phyloP scores from a whole-genome alignment of 2,113 vertebrate species.

The Phalacrocorax aristotelis region DNA sequence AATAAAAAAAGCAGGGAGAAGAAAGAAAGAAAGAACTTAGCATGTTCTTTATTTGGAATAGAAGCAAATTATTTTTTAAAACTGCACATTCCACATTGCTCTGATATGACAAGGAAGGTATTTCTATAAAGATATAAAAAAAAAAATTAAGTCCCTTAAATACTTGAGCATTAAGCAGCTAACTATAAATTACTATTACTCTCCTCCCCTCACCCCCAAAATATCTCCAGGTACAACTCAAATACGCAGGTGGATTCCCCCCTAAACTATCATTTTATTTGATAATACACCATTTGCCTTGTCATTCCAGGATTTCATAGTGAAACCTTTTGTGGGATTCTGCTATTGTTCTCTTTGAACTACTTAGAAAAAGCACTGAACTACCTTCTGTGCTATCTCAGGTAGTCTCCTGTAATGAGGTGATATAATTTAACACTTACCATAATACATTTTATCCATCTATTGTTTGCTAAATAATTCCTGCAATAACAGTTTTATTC shows the following conservation, averaged over 20 bases:
- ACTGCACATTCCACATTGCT: background rate
- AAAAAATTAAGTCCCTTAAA: background rate
- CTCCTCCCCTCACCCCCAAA: background rate
- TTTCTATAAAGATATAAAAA: background rate
- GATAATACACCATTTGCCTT: slow-evolving; percentile 30
- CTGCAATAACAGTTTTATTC: slow-evolving; percentile 82
- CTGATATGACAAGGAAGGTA: background rate
- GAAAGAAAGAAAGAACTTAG: background rate
- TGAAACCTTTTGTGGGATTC: slow-evolving; percentile 59
- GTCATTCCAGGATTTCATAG: slow-evolving; percentile 23
- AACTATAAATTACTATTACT: slow-evolving; percentile 4
- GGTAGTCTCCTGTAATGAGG: slow-evolving; percentile 73
- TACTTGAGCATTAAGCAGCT: background rate
- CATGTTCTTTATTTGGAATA: background rate
- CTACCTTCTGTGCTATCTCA: slow-evolving; percentile 63
- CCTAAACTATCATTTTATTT: slow-evolving; percentile 38
- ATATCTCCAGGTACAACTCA: slow-evolving; percentile 27
- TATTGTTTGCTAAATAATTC: slow-evolving; percentile 84
- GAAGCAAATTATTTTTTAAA: background rate
- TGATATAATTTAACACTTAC: slow-evolving; percentile 81
- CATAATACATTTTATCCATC: slow-evolving; percentile 78
- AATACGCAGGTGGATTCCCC: background rate
- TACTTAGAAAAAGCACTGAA: slow-evolving; percentile 56
- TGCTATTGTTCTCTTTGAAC: slow-evolving; percentile 73
- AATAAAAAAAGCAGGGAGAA: background rate